These are phyloP conservation scores for Drosophila ironensis DNA, from an alignment of 1,140 invertebrate species.

Conservation along the genomic window DNA sequence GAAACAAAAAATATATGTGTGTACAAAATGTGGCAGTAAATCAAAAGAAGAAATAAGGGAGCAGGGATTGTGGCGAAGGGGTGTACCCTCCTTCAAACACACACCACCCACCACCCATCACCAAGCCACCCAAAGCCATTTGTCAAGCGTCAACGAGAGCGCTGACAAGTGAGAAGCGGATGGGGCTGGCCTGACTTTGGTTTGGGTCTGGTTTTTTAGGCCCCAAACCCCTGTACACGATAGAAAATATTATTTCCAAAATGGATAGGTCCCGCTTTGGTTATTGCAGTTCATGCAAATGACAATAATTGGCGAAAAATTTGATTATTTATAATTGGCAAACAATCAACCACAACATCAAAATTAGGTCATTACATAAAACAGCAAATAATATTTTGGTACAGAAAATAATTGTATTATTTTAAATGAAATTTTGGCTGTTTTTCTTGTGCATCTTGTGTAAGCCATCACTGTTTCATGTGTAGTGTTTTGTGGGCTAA, in stretches of 20 bases:
- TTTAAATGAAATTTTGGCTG: background rate
- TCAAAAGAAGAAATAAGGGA: conserved; percentile 39
- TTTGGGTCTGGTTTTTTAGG: background rate
- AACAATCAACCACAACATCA: too few relatives aligned
- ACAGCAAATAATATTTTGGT: too few relatives aligned
- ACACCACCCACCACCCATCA: too few relatives aligned
- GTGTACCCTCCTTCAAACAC: too few relatives aligned
- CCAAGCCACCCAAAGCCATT: conserved; percentile 53
- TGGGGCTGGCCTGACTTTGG: conserved; percentile 11
- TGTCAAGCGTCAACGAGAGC: conserved; percentile 76
- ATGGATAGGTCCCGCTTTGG: too few relatives aligned
- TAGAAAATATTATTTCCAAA: background rate
- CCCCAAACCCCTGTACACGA: background rate
- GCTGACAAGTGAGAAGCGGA: conserved; percentile 65
- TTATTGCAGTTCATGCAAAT: too few relatives aligned
- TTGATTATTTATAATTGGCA: too few relatives aligned
- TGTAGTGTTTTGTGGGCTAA: conserved; percentile 27
- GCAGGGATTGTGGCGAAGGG: background rate
- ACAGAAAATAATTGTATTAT: background rate
- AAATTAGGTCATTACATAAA: too few relatives aligned
- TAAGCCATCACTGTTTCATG: too few relatives aligned
- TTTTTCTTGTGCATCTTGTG: background rate
- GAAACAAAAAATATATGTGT: conserved; percentile 34
- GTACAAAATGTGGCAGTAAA: conserved; percentile 66
- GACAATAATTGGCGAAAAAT: too few relatives aligned